A percentile compares a stretch with the other conserved stretches of the same genome.
Conservation (phyloP, 37 sponge, comb jelly and placozoan genomes). For the Cliona cf. orientalis region DNA sequence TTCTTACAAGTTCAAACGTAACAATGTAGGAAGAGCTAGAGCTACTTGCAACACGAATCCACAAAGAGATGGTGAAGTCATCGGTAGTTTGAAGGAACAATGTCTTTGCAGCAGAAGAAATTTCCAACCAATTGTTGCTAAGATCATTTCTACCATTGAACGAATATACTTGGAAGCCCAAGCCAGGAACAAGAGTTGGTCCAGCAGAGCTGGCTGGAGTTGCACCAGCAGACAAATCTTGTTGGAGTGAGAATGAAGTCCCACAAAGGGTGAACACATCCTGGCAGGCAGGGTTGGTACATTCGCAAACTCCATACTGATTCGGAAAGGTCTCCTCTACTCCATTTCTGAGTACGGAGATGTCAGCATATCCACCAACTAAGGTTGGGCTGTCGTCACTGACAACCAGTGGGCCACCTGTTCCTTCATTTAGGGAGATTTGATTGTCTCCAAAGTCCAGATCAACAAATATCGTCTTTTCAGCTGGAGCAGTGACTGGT, state of each 20-base stretch:
- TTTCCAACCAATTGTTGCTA: slow-evolving; percentile 12
- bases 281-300: slow-evolving; percentile 6
- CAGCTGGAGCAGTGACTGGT: slow-evolving; percentile 51
- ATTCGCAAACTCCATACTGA: slow-evolving; percentile 42
- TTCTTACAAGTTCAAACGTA: slow-evolving; percentile 33
- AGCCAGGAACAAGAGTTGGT: not conserved
- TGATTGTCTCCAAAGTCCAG: slow-evolving; percentile 36
- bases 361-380: not conserved
- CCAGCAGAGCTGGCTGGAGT: not conserved
- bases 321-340: slow-evolving; percentile 23
- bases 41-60: slow-evolving; percentile 13
- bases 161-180: slow-evolving; percentile 11
- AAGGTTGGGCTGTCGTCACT: slow-evolving; percentile 37
- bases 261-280: slow-evolving; percentile 10
- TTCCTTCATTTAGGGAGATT: slow-evolving; percentile 16
- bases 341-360: slow-evolving; percentile 11
- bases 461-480: slow-evolving; percentile 13
- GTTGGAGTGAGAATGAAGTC: not conserved
- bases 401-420: slow-evolving; percentile 27
- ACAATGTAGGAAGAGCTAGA: slow-evolving; percentile 22
- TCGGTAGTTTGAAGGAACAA: slow-evolving; percentile 18
- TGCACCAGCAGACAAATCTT: not conserved
- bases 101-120: not conserved
- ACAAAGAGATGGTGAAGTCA: slow-evolving; percentile 53
- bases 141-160: slow-evolving; percentile 17